A percentile compares a stretch with the other conserved stretches of the same genome.
phyloP scores from a whole-genome alignment of 2,888 invertebrate species.

The Trichogramma dendrolimi region DNA sequence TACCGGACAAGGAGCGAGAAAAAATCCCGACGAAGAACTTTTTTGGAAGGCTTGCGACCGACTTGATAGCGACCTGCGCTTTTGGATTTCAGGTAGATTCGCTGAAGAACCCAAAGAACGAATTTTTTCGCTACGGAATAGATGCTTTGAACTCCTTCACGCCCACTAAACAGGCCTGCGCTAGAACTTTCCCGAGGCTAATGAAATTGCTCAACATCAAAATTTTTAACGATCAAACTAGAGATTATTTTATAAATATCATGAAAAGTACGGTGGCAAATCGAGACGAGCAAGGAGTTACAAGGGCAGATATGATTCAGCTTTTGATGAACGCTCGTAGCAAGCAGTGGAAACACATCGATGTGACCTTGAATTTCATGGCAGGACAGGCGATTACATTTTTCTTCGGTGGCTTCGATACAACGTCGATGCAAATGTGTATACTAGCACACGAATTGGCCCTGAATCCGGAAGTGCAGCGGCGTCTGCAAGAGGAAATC shows the following conservation, averaged over 20 bases:
- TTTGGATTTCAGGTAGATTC: conserved; percentile 51
- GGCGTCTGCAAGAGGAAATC: conserved; percentile 41
- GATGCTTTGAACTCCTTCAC: conserved; percentile 33
- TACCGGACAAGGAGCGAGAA: conserved; percentile 9
- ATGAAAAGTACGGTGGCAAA: conserved; percentile 26
- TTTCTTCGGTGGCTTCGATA: conserved; percentile 47
- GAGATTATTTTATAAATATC: conserved; percentile 30
- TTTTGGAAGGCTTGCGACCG: conserved; percentile 48
- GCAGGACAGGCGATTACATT: conserved; percentile 53
- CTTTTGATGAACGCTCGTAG: conserved; percentile 40
- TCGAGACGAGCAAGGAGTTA: conserved; percentile 33
- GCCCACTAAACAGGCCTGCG: conserved; percentile 29
- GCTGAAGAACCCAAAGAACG: conserved; percentile 42
- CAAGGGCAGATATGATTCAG: conserved; percentile 41
- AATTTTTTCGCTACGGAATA: conserved; percentile 42
- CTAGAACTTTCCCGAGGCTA: conserved; percentile 25
- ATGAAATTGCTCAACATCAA: conserved; percentile 23
- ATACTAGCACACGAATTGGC: conserved; percentile 37
- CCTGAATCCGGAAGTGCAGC: conserved; percentile 36
- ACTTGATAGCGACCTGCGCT: conserved; percentile 53
- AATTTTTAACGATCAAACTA: conserved; percentile 21
- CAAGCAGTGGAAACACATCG: conserved; percentile 23
- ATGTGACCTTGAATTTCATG: conserved; percentile 47
- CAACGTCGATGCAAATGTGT: conserved; percentile 36
- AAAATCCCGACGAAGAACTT: conserved; percentile 49